phyloP scores from a whole-genome alignment of 2,888 invertebrate genomes.

The Aplocera efformata region DNA sequence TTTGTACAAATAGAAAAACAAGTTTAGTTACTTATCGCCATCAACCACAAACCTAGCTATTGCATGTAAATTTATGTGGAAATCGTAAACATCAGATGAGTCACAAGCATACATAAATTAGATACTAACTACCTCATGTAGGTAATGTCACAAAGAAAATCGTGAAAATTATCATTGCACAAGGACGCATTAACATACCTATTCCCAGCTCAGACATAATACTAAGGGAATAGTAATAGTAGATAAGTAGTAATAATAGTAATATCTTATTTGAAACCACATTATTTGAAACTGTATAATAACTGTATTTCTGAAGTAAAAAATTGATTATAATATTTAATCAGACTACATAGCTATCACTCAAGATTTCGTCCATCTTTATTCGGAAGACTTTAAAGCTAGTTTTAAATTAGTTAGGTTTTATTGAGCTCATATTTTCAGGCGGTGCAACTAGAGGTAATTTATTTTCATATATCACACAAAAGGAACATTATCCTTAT shows the following conservation, averaged over 20 bases:
- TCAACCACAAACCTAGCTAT: slow-evolving; percentile 31
- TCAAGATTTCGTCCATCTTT: no score
- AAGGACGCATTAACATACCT: background rate
- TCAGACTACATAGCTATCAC: no score
- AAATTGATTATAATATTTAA: no score
- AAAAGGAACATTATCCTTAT: slow-evolving; percentile 17
- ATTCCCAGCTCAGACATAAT: no score
- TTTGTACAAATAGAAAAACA: background rate
- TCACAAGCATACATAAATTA: slow-evolving; percentile 19
- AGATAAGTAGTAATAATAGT: no score
- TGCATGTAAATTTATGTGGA: slow-evolving; percentile 33
- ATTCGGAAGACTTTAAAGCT: no score
- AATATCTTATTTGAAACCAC: no score
- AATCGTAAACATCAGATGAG: slow-evolving; percentile 29
- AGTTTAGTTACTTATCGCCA: slow-evolving; percentile 18
- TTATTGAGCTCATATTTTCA: no score
- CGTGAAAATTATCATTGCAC: slow-evolving; percentile 14
- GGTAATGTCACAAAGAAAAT: slow-evolving; percentile 17
- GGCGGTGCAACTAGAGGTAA: slow-evolving; percentile 11
- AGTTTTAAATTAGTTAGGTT: no score
- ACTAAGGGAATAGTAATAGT: background rate
- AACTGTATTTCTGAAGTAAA: no score
- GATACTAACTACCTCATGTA: background rate
- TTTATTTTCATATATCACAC: slow-evolving; percentile 4
- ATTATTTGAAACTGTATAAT: no score